Percentiles rank a stretch among this genome's conserved stretches.
Conservation (phyloP, 2,797 vertebrate genomes). For the Martes flavigula region DNA sequence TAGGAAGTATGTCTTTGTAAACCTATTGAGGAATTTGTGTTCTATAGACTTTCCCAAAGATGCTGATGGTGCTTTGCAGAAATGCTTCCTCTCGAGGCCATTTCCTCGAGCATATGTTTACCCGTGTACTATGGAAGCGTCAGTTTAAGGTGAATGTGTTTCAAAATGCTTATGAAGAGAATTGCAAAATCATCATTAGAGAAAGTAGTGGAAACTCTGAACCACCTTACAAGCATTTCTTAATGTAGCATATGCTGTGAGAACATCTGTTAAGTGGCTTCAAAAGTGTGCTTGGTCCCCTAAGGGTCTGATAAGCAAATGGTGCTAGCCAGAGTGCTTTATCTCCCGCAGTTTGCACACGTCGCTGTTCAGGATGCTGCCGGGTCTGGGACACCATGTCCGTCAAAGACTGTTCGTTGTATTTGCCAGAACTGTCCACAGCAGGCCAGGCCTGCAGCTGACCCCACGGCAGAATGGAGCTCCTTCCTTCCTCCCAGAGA, state of each 20-base stretch:
- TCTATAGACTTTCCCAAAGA: neutral
- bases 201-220: neutral
- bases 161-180: conserved; percentile 32
- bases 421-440: neutral
- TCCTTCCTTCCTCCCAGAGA: neutral
- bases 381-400: neutral
- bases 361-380: neutral
- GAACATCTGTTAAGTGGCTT: conserved; percentile 55
- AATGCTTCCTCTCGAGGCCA: accelerated
- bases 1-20: neutral
- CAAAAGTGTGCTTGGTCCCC: neutral
- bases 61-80: neutral
- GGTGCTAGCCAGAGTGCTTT: neutral
- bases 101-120: neutral
- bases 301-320: conserved; percentile 35
- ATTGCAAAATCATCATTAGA: neutral
- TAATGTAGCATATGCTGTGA: neutral
- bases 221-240: conserved; percentile 11
- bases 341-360: neutral
- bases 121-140: neutral
- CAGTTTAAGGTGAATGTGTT: neutral
- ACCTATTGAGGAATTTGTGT: neutral
- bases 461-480: neutral
- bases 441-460: neutral
- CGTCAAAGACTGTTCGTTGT: neutral